Percentiles rank a stretch among this genome's conserved stretches.
phyloP scores from a whole-genome alignment of 2,113 vertebrate genomes.

The Morone chrysops region DNA sequence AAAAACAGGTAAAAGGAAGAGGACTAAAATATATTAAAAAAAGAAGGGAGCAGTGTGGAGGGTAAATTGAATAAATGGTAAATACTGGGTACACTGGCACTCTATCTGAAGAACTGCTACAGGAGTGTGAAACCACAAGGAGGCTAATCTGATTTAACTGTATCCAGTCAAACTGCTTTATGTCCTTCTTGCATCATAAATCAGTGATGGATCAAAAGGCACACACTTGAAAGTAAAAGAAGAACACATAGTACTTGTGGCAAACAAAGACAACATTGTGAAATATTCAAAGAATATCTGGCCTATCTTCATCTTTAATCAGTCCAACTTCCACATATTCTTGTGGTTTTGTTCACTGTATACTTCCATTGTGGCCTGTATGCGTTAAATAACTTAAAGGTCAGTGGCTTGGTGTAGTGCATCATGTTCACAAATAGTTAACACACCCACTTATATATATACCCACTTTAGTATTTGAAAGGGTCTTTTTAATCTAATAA shows the following conservation, averaged over 20 bases:
- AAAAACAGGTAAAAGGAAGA: not conserved
- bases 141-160: slow-evolving; percentile 33
- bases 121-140: not conserved
- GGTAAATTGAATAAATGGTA: not conserved
- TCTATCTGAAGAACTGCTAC: not conserved
- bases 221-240: not conserved
- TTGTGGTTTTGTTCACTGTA: not conserved
- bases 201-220: not conserved
- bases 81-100: not conserved
- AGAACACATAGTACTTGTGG: not conserved
- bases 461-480: not conserved
- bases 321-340: not conserved
- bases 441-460: too few species aligned
- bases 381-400: not conserved
- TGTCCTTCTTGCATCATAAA: slow-evolving; percentile 3
- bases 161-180: slow-evolving; percentile 30
- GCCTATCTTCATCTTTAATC: not conserved
- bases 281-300: not conserved
- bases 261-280: not conserved
- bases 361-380: not conserved
- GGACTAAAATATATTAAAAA: not conserved
- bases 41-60: not conserved
- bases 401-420: not conserved
- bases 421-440: too few species aligned
- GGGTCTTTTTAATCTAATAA: not conserved